Conservation (phyloP, 2,888 invertebrate species). For the Metallyticus violacea region DNA sequence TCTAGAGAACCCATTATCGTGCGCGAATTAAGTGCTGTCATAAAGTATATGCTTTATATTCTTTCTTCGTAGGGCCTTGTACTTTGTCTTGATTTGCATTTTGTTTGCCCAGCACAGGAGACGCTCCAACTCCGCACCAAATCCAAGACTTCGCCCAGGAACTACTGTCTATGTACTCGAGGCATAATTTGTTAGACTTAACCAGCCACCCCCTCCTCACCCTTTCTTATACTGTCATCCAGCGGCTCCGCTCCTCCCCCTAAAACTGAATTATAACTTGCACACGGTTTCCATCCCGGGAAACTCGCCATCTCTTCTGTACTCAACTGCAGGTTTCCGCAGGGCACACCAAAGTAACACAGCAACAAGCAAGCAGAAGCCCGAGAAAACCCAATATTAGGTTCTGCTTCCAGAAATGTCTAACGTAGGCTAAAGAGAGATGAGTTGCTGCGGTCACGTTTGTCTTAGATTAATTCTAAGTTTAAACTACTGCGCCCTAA, state of each 20-base stretch:
- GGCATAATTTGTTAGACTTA: constrained; percentile 9
- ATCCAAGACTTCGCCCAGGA: neutral
- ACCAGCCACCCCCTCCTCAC: neutral
- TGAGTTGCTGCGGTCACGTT: neutral
- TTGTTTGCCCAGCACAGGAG: neutral
- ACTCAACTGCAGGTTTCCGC: neutral
- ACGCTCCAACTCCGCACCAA: neutral
- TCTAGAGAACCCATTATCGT: neutral
- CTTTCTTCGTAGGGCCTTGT: neutral
- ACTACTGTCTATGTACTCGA: neutral
- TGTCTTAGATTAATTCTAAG: neutral
- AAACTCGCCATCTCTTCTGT: no score
- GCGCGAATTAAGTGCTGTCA: neutral
- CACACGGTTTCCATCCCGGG: neutral
- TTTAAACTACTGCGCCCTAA: neutral
- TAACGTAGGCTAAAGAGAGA: neutral
- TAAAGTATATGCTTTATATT: neutral
- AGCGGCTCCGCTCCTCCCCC: neutral
- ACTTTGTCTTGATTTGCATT: neutral
- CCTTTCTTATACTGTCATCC: neutral
- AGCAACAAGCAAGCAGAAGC: neutral
- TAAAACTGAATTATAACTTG: constrained; percentile 8
- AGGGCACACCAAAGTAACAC: neutral
- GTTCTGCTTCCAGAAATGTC: neutral
- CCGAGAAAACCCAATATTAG: neutral